phyloP scores from a whole-genome alignment of 2,113 vertebrate species.

The Circaetus gallicus region DNA sequence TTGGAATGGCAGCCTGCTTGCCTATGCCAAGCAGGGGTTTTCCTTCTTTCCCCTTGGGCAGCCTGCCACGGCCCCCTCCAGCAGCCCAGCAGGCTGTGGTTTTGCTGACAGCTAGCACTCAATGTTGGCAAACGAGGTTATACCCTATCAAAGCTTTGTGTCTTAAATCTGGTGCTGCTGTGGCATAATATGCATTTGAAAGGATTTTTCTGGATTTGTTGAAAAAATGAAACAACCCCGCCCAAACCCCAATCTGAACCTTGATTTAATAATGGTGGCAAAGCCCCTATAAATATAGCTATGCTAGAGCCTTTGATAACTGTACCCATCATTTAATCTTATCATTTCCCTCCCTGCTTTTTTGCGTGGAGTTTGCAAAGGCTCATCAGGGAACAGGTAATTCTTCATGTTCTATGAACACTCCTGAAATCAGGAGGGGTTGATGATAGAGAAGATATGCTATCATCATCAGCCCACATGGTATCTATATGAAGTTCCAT shows the following conservation, averaged over 20 bases:
- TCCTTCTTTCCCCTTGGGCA: neutral
- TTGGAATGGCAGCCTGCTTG: neutral
- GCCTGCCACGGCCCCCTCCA: neutral
- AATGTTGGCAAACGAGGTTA: neutral
- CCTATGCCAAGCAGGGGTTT: neutral
- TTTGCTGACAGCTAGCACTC: neutral
- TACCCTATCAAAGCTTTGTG: neutral
- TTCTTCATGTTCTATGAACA: slow-evolving; percentile 23
- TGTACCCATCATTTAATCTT: neutral
- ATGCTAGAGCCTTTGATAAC: neutral
- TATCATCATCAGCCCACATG: neutral
- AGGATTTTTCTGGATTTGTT: neutral
- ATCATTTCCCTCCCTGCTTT: neutral
- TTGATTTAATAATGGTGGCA: neutral
- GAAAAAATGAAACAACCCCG: neutral
- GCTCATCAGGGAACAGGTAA: slow-evolving; percentile 50
- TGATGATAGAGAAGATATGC: neutral
- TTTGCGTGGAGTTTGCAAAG: slow-evolving; percentile 32
- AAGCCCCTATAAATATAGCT: neutral
- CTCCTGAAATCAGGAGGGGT: slow-evolving; percentile 26
- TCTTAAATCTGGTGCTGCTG: neutral
- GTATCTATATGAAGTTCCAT: neutral
- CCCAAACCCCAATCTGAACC: neutral
- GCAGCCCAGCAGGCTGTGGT: neutral
- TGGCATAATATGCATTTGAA: neutral